These are phyloP conservation scores for Equus quagga DNA, from an alignment of 2,113 vertebrate species.

Conservation along the genomic window DNA sequence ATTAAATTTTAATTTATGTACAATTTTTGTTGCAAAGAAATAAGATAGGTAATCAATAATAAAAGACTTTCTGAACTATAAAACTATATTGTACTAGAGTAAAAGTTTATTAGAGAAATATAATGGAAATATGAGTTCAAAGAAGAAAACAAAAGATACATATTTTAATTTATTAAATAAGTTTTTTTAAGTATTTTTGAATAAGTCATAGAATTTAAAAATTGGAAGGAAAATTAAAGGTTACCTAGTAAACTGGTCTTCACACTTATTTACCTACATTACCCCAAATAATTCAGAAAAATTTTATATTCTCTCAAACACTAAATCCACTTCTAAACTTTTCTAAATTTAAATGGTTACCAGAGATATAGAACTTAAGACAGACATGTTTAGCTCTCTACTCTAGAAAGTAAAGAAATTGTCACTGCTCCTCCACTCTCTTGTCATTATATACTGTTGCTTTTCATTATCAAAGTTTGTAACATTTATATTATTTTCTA, in stretches of 20 bases:
- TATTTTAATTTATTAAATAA: background rate
- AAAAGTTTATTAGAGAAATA: conserved; percentile 29
- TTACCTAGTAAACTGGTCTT: background rate
- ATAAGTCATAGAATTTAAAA: conserved; percentile 10
- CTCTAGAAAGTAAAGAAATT: background rate
- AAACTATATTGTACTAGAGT: background rate
- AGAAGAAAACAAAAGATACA: conserved; percentile 12
- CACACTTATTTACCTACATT: background rate
- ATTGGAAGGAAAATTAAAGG: background rate
- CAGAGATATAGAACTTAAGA: background rate
- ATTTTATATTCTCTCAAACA: background rate
- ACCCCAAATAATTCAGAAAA: background rate
- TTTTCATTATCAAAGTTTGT: background rate
- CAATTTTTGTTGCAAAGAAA: background rate
- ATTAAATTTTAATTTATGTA: background rate
- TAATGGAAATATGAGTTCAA: background rate
- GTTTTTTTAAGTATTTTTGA: background rate
- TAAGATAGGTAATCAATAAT: background rate
- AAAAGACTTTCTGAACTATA: background rate
- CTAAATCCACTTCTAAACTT: background rate
- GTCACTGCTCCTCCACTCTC: background rate
- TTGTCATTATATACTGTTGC: background rate
- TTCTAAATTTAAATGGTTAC: background rate
- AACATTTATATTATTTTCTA: background rate
- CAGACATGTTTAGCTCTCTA: background rate